Percentiles rank a stretch among this genome's conserved stretches.
Conservation (phyloP, 2,888 invertebrate genomes). For the Hetaerina titia region DNA sequence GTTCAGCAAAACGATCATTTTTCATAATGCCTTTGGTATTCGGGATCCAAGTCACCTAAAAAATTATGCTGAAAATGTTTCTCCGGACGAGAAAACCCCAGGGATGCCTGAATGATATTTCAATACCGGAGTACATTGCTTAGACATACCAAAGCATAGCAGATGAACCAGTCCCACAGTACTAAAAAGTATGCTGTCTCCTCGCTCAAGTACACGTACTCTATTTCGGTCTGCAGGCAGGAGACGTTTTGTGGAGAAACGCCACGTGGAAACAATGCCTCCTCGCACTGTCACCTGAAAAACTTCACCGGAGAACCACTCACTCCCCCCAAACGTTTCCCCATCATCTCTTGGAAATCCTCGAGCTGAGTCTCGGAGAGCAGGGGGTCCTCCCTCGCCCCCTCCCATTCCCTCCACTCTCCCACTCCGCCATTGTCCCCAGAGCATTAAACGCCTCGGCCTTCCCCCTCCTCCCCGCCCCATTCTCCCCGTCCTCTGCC, state of each 20-base stretch:
- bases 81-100: not conserved
- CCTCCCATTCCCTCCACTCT: not conserved
- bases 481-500: constrained; percentile 70
- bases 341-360: constrained; percentile 9
- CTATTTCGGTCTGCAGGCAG: not conserved
- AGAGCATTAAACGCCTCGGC: constrained; percentile 69
- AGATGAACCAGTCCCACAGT: not conserved
- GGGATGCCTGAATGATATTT: not conserved
- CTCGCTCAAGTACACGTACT: not conserved
- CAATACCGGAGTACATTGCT: not conserved
- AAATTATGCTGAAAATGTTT: not conserved
- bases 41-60: not conserved
- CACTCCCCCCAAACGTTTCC: not conserved
- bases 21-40: not conserved
- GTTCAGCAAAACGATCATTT: no score
- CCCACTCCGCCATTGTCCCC: constrained; percentile 12
- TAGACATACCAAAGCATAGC: not conserved
- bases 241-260: not conserved
- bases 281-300: not conserved
- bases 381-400: constrained; percentile 15
- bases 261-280: constrained; percentile 31
- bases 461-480: constrained; percentile 71
- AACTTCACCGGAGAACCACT: not conserved
- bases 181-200: not conserved
- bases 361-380: not conserved